Evolutionary conservation across 2,797 vertebrate species (phyloP).

Genomic region (Steatocranus sp.): DNA sequence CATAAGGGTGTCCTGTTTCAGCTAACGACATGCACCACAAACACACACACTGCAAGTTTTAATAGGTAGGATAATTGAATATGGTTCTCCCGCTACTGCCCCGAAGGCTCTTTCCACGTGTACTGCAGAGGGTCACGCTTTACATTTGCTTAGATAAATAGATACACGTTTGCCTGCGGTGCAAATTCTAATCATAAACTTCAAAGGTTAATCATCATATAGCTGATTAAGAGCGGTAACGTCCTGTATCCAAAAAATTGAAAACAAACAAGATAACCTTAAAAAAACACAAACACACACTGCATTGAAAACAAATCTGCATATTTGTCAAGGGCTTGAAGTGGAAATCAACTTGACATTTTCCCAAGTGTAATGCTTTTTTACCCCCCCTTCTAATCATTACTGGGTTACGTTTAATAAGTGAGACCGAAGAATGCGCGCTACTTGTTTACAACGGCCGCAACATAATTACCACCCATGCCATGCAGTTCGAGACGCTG

Average conservation of each 20-base stretch:
- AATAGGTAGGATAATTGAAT: conserved; percentile 67
- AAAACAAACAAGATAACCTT: not conserved
- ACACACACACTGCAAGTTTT: conserved; percentile 31
- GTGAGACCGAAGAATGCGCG: not conserved
- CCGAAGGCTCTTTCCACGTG: conserved; percentile 39
- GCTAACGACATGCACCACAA: not conserved
- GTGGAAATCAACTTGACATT: conserved; percentile 24
- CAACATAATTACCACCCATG: conserved; percentile 11
- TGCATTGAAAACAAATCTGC: not conserved
- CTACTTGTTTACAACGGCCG: not conserved
- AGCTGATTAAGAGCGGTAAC: not conserved
- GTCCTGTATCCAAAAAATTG: not conserved
- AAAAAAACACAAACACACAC: not conserved
- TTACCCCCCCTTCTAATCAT: not conserved
- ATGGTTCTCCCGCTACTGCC: conserved; percentile 23
- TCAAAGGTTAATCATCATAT: conserved; percentile 17
- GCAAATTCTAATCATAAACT: conserved; percentile 10
- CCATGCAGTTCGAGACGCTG: not conserved
- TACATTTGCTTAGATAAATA: conserved; percentile 42
- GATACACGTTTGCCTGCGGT: not conserved
- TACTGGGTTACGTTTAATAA: conserved; percentile 14
- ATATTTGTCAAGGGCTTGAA: not conserved
- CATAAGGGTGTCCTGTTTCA: conserved; percentile 48
- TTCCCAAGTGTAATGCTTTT: not conserved
- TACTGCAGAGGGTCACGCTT: conserved; percentile 10